Evolutionary conservation across 1,140 invertebrate species (phyloP).

Genomic region (Cydia fagiglandana): DNA sequence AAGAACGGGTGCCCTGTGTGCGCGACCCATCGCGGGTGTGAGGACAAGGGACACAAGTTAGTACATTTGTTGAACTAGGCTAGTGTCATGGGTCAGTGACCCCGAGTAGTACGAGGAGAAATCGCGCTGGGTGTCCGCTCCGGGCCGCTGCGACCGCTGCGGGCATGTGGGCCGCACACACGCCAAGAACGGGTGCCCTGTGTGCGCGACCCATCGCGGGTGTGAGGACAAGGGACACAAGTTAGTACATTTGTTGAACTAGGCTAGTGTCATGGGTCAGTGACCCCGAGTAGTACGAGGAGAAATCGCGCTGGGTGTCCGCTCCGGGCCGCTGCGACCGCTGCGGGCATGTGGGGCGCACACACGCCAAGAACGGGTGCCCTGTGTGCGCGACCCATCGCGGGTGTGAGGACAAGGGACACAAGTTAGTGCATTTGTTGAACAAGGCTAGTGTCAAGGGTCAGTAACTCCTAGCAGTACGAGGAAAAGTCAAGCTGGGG

Average conservation of each 20-base stretch:
- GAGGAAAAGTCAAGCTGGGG: conserved; percentile 74
- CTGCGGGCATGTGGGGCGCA: conserved; percentile 84
- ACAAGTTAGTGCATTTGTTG: background rate
- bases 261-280: conserved; percentile 19
- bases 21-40: conserved; percentile 80
- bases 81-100: conserved; percentile 15
- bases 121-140: conserved; percentile 77
- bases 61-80: background rate
- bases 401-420: conserved; percentile 72
- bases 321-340: conserved; percentile 82
- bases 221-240: conserved; percentile 59
- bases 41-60: background rate
- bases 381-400: conserved; percentile 79
- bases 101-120: conserved; percentile 42
- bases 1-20: conserved; percentile 83
- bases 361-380: conserved; percentile 83
- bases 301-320: conserved; percentile 76
- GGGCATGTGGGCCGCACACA: conserved; percentile 84
- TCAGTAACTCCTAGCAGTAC: too few relatives aligned
- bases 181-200: conserved; percentile 81
- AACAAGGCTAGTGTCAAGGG: conserved; percentile 2
- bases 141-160: conserved; percentile 83
- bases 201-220: conserved; percentile 81
- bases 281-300: conserved; percentile 6
- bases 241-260: background rate